Evolutionary conservation across 2,888 invertebrate genomes (phyloP).

Genomic region (Patella ulyssiponensis): DNA sequence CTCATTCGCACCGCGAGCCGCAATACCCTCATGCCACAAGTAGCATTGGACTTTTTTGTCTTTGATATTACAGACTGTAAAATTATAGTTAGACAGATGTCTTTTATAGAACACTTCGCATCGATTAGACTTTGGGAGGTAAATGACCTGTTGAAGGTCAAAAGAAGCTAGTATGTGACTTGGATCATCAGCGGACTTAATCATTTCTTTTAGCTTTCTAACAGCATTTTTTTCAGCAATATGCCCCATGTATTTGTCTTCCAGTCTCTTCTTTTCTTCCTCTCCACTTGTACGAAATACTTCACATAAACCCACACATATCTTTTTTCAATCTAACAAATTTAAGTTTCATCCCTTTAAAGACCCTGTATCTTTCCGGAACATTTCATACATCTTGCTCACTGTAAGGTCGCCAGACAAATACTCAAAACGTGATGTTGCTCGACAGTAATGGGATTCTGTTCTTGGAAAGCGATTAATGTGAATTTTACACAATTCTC

Average conservation of each 20-base stretch:
- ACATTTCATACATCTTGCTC: too few relatives aligned
- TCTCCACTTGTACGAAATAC: background rate
- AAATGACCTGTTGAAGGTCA: background rate
- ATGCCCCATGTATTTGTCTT: background rate
- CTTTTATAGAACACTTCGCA: constrained; percentile 6
- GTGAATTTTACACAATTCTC: too few relatives aligned
- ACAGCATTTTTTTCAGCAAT: background rate
- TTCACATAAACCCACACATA: background rate
- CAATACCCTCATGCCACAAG: too few relatives aligned
- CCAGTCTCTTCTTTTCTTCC: background rate
- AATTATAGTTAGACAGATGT: too few relatives aligned
- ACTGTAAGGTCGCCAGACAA: too few relatives aligned
- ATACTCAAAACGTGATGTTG: too few relatives aligned
- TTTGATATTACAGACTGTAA: too few relatives aligned
- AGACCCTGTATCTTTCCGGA: background rate
- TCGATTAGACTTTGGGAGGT: constrained; percentile 3
- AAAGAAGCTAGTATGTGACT: background rate
- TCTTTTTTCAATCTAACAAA: background rate
- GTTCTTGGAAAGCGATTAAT: too few relatives aligned
- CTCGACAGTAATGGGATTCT: too few relatives aligned
- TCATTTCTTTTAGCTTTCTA: background rate
- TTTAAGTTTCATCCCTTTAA: background rate
- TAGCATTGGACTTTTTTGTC: too few relatives aligned
- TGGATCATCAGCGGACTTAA: background rate
- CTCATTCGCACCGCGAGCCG: too few relatives aligned